Evolutionary conservation across 1,140 invertebrate species (phyloP).

Genomic region (Platyscapa corneri): DNA sequence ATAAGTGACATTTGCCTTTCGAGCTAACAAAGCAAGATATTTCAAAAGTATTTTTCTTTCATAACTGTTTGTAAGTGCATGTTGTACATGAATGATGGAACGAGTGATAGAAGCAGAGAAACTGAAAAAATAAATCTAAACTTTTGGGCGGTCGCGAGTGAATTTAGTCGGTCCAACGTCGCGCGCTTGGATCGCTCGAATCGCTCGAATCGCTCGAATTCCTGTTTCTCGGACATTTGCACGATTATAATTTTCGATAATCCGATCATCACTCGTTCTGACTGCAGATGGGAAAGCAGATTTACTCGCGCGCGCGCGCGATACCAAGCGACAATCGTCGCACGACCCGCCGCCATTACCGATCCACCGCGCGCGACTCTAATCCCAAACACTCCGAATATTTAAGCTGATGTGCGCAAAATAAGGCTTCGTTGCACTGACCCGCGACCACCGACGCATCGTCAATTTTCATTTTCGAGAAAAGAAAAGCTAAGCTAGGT

Average conservation of each 20-base stretch:
- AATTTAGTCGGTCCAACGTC: neutral
- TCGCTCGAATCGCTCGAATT: too few relatives aligned
- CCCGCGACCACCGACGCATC: too few relatives aligned
- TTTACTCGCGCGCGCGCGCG: neutral
- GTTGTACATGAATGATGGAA: slow-evolving; percentile 11
- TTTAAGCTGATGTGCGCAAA: too few relatives aligned
- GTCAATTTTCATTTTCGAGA: too few relatives aligned
- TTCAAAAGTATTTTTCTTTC: slow-evolving; percentile 27
- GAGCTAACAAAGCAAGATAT: slow-evolving; percentile 40
- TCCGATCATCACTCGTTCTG: neutral
- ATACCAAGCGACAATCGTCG: neutral
- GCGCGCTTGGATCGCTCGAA: neutral
- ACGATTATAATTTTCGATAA: neutral
- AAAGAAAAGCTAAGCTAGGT: too few relatives aligned
- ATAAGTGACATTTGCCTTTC: slow-evolving; percentile 49
- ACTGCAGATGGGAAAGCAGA: neutral
- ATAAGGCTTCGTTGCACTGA: too few relatives aligned
- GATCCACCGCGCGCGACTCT: too few relatives aligned
- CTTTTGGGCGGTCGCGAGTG: neutral
- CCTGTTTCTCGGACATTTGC: neutral
- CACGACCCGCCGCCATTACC: too few relatives aligned
- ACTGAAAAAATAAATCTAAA: neutral
- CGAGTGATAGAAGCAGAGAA: neutral
- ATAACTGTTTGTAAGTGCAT: slow-evolving; percentile 23
- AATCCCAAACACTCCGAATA: too few relatives aligned